These are phyloP conservation scores for Sylvia borin DNA, from an alignment of 2,797 vertebrate genomes.

Conservation along the genomic window DNA sequence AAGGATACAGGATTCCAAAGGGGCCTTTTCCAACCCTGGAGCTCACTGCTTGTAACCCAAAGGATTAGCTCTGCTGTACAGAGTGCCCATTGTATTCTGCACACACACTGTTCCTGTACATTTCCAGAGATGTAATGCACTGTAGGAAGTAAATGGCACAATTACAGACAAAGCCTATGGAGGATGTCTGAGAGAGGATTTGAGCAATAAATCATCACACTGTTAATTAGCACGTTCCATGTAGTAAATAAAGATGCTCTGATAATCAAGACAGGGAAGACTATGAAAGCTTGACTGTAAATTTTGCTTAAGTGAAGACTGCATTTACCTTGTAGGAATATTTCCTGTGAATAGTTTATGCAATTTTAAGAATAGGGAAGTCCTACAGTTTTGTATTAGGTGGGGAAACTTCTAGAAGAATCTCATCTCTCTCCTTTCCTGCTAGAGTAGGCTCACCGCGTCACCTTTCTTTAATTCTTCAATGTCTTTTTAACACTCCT, in stretches of 20 bases:
- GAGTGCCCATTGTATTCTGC: constrained; percentile 21
- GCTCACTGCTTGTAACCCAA: not conserved
- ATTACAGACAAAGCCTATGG: not conserved
- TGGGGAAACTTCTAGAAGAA: not conserved
- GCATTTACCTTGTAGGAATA: not conserved
- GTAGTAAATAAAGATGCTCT: not conserved
- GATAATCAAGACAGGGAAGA: not conserved
- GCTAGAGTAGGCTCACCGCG: not conserved
- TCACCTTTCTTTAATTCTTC: not conserved
- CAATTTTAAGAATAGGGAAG: not conserved
- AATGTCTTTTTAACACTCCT: not conserved
- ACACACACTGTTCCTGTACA: not conserved
- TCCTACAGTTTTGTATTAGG: not conserved
- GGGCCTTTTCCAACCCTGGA: not conserved
- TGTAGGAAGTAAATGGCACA: constrained; percentile 25
- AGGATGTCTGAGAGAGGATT: not conserved
- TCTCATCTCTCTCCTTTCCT: not conserved
- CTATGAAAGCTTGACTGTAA: not conserved
- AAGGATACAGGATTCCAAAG: not conserved
- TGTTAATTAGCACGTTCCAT: not conserved
- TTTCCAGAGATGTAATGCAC: constrained; percentile 24
- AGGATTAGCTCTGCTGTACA: not conserved
- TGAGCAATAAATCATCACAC: not conserved
- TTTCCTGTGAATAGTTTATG: not conserved
- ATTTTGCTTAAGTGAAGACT: not conserved